Conservation (phyloP, 2,113 vertebrate genomes). For the Tragelaphus imberbis region DNA sequence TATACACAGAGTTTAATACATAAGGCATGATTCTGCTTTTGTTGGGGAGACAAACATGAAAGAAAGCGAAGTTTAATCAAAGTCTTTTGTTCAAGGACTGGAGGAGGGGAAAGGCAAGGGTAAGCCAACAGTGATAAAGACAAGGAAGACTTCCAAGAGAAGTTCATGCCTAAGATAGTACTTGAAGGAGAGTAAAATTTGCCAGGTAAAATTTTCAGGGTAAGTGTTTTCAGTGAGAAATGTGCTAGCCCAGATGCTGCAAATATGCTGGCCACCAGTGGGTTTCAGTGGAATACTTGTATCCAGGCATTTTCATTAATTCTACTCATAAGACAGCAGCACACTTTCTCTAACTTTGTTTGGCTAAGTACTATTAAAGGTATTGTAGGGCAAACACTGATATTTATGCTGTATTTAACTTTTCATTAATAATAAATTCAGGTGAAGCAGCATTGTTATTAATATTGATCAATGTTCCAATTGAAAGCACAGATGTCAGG, state of each 20-base stretch:
- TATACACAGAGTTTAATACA: neutral
- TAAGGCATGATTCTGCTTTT: neutral
- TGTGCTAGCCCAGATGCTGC: neutral
- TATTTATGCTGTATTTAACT: slow-evolving; percentile 80
- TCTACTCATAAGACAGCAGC: neutral
- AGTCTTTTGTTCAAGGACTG: neutral
- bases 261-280: neutral
- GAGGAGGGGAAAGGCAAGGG: neutral
- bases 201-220: neutral
- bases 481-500: slow-evolving; percentile 81
- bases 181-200: neutral
- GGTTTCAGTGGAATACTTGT: no score
- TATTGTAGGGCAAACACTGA: slow-evolving; percentile 70
- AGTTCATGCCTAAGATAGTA: neutral
- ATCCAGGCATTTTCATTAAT: neutral
- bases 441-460: slow-evolving; percentile 79
- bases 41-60: neutral
- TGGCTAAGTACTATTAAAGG: slow-evolving; percentile 67
- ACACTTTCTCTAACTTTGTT: slow-evolving; percentile 37
- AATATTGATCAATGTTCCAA: slow-evolving; percentile 82
- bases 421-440: slow-evolving; percentile 81
- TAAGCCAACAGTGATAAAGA: neutral
- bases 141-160: neutral
- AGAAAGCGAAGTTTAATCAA: neutral
- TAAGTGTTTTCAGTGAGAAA: neutral